A percentile compares a stretch with the other conserved stretches of the same genome.
Evolutionary conservation across 2,113 vertebrate genomes (phyloP).

Genomic region (Dromiciops gliroides): DNA sequence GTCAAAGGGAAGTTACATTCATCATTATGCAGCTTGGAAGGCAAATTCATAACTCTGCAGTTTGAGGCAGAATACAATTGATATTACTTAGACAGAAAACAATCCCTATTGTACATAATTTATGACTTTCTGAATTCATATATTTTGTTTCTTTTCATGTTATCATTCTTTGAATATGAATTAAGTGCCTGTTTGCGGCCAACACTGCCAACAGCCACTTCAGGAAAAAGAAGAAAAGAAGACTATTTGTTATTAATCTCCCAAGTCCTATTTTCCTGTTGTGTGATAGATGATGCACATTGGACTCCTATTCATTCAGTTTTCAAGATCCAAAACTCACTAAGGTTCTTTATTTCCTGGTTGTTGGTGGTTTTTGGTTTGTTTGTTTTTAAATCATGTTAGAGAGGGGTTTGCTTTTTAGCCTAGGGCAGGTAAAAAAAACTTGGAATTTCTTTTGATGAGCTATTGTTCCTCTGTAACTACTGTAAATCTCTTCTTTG

Average conservation of each 20-base stretch:
- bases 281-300: conserved; percentile 33
- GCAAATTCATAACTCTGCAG: conserved; percentile 6
- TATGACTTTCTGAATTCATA: conserved; percentile 5
- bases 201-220: conserved; percentile 21
- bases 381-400: background rate
- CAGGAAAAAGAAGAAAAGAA: background rate
- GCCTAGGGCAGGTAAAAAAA: background rate
- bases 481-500: background rate
- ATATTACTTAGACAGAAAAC: conserved; percentile 42
- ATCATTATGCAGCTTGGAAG: conserved; percentile 15
- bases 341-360: background rate
- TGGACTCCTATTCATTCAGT: conserved; percentile 29
- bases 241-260: conserved; percentile 18
- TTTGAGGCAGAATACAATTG: conserved; percentile 39
- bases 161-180: conserved; percentile 31
- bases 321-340: conserved; percentile 49
- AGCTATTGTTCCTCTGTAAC: background rate
- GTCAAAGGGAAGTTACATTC: conserved; percentile 22
- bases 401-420: background rate
- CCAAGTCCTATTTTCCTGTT: conserved; percentile 13
- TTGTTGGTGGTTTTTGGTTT: no score
- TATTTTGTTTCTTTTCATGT: conserved; percentile 36
- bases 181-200: conserved; percentile 37
- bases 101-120: background rate
- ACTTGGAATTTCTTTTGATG: background rate